A percentile compares a stretch with the other conserved stretches of the same genome.
Evolutionary conservation across 2,797 vertebrate genomes (phyloP).

Genomic region (Trematocara caparti): DNA sequence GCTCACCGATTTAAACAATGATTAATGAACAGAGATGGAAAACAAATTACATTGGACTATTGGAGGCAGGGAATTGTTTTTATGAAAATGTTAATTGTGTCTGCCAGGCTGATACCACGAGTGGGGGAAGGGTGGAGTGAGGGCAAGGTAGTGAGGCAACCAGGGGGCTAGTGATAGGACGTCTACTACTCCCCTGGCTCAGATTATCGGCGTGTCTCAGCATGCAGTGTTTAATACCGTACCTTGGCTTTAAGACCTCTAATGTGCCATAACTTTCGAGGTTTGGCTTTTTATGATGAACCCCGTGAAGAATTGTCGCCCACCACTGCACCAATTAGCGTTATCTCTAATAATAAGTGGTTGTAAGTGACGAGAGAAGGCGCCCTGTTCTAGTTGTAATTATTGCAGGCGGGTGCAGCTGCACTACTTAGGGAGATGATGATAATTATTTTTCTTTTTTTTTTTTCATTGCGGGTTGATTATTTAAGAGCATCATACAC

Average conservation of each 20-base stretch:
- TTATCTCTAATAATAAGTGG: slow-evolving; percentile 80
- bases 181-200: slow-evolving; percentile 67
- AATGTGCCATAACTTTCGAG: slow-evolving; percentile 71
- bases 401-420: slow-evolving; percentile 79
- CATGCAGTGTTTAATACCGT: slow-evolving; percentile 62
- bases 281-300: slow-evolving; percentile 71
- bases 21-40: slow-evolving; percentile 99
- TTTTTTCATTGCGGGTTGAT: slow-evolving; percentile 77
- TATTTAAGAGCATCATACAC: slow-evolving; percentile 83
- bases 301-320: slow-evolving; percentile 69
- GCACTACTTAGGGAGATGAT: slow-evolving; percentile 81
- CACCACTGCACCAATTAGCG: slow-evolving; percentile 74
- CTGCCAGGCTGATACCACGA: slow-evolving; percentile 86
- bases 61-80: slow-evolving; percentile 99
- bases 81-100: slow-evolving; percentile 99
- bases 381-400: slow-evolving; percentile 77
- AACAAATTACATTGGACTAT: slow-evolving; percentile 99
- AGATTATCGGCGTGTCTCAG: slow-evolving; percentile 61
- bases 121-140: slow-evolving; percentile 62
- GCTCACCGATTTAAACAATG: slow-evolving; percentile 99
- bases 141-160: slow-evolving; percentile 60
- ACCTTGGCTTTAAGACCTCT: slow-evolving; percentile 68
- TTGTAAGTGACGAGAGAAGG: slow-evolving; percentile 77
- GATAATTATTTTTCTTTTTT: slow-evolving; percentile 79
- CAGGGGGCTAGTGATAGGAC: slow-evolving; percentile 64